Percentiles rank a stretch among this genome's conserved stretches.
phyloP scores from a whole-genome alignment of 2,797 vertebrate genomes.

The Macrochelys suwanniensis region DNA sequence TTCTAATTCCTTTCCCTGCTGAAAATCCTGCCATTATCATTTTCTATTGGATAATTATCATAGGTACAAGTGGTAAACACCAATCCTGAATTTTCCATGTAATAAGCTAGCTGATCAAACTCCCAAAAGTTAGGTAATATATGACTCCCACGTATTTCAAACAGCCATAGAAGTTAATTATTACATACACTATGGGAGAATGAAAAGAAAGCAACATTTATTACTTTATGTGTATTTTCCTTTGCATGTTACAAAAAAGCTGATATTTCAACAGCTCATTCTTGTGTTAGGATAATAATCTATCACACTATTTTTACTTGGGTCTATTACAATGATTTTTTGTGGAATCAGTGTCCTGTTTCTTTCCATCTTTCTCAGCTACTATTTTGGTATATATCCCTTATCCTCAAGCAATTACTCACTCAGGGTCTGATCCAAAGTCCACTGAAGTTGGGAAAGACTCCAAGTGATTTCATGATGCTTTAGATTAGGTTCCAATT shows the following conservation, averaged over 20 bases:
- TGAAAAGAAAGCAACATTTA: neutral
- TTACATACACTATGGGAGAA: neutral
- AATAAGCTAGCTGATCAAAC: neutral
- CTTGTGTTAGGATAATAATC: neutral
- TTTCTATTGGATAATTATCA: conserved; percentile 11
- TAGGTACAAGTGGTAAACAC: neutral
- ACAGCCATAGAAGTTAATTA: neutral
- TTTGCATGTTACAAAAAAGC: neutral
- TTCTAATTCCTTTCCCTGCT: neutral
- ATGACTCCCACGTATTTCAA: neutral
- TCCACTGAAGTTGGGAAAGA: neutral
- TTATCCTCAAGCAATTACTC: conserved; percentile 20
- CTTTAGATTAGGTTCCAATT: neutral
- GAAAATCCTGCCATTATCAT: neutral
- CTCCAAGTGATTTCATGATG: neutral
- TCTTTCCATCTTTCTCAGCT: neutral
- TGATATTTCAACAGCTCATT: neutral
- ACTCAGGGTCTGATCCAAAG: neutral
- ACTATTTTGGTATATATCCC: neutral
- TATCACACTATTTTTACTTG: neutral
- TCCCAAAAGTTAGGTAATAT: neutral
- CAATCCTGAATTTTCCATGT: neutral
- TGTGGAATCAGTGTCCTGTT: neutral
- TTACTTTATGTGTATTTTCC: neutral
- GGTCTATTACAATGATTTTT: neutral